These are phyloP conservation scores for Rhegmatorhina hoffmannsi DNA, from an alignment of 2,113 vertebrate species.

Conservation along the genomic window DNA sequence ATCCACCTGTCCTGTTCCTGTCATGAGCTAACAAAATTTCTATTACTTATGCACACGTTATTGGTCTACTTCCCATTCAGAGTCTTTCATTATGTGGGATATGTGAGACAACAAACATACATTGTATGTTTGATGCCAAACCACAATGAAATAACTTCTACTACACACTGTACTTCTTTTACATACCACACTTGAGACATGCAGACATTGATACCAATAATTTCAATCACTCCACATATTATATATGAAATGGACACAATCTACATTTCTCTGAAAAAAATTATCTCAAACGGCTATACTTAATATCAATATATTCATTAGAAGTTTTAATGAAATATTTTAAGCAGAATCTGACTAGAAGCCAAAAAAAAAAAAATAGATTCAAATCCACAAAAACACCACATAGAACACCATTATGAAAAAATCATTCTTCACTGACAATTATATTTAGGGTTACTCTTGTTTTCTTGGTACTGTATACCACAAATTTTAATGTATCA, in stretches of 20 bases:
- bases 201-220: background rate
- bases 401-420: background rate
- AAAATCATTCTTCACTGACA: background rate
- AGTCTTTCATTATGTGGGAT: background rate
- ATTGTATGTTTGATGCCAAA: background rate
- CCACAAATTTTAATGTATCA: background rate
- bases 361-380: background rate
- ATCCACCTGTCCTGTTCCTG: background rate
- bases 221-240: background rate
- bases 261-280: background rate
- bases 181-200: background rate
- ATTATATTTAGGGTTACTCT: background rate
- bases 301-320: background rate
- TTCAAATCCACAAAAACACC: background rate
- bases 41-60: background rate
- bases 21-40: background rate
- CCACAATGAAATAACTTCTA: background rate
- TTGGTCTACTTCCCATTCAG: background rate
- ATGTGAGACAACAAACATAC: background rate
- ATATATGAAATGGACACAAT: background rate
- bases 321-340: background rate
- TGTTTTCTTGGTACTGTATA: background rate
- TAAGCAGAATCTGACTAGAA: background rate
- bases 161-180: background rate
- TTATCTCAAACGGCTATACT: background rate